Conservation (phyloP, 1,140 invertebrate genomes). For the Drosophila ficusphila region DNA sequence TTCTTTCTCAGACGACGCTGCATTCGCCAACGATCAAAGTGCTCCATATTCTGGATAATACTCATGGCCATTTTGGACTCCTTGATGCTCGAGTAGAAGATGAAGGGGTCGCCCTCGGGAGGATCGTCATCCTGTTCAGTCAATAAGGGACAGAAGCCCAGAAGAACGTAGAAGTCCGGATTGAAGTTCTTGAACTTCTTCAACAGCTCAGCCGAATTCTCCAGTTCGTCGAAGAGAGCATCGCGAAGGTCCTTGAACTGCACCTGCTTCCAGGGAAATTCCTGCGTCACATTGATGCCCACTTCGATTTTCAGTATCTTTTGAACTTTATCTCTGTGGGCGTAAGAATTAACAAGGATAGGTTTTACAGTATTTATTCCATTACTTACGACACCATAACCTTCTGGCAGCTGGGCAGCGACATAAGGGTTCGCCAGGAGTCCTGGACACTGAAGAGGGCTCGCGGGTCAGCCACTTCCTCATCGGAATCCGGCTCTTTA, state of each 20-base stretch:
- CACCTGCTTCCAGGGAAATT: constrained; percentile 89
- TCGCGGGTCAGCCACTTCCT: constrained; percentile 43
- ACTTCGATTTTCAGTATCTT: constrained; percentile 85
- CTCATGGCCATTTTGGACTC: constrained; percentile 85
- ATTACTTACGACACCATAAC: constrained; percentile 73
- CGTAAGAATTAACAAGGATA: not conserved
- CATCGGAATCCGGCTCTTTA: constrained; percentile 57
- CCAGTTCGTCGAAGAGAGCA: constrained; percentile 84
- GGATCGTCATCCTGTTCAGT: constrained; percentile 88
- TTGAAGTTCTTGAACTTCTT: constrained; percentile 85
- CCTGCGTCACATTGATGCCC: constrained; percentile 87
- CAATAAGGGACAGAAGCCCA: constrained; percentile 89
- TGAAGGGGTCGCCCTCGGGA: constrained; percentile 86
- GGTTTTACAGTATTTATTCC: no score
- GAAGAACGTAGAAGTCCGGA: constrained; percentile 86
- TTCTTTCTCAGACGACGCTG: constrained; percentile 88
- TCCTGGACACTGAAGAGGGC: constrained; percentile 60
- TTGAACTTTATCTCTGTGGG: constrained; percentile 66
- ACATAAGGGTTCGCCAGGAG: constrained; percentile 68
- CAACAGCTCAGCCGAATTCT: constrained; percentile 84
- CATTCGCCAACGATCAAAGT: constrained; percentile 86
- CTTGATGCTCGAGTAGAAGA: constrained; percentile 85
- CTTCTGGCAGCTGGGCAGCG: constrained; percentile 58
- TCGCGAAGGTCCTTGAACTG: constrained; percentile 87
- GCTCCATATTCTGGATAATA: constrained; percentile 85